Conservation (phyloP, 2,113 vertebrate species). For the Pterocles gutturalis region DNA sequence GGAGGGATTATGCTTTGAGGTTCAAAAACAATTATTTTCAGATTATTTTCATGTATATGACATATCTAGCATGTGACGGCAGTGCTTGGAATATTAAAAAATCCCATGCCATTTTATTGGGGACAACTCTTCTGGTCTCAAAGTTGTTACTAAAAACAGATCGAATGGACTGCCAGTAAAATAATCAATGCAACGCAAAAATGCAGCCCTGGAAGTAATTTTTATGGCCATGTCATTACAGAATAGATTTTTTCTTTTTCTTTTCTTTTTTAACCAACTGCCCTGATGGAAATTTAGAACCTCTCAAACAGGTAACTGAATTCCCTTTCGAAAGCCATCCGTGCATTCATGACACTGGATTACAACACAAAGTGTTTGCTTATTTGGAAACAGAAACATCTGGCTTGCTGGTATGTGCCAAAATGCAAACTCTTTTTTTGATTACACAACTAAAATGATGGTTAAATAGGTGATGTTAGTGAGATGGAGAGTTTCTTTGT, state of each 20-base stretch:
- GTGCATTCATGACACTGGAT: not conserved
- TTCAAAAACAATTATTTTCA: not conserved
- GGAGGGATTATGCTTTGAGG: not conserved
- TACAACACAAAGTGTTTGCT: not conserved
- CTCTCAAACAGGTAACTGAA: not conserved
- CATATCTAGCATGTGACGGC: not conserved
- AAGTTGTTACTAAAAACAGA: not conserved
- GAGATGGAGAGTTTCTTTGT: not conserved
- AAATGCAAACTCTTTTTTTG: not conserved
- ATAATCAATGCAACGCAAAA: not conserved
- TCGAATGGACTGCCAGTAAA: not conserved
- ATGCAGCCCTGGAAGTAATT: not conserved
- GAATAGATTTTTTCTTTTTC: not conserved
- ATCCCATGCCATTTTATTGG: accelerated
- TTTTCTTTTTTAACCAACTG: not conserved
- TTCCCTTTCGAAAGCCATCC: not conserved
- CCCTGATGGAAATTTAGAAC: not conserved
- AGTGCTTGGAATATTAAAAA: not conserved
- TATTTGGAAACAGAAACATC: not conserved
- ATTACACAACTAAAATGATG: not conserved
- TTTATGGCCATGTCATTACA: not conserved
- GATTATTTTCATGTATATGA: not conserved
- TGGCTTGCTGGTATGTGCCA: not conserved
- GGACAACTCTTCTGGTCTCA: not conserved
- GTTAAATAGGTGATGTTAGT: not conserved